A percentile compares a stretch with the other conserved stretches of the same genome.
phyloP scores from a whole-genome alignment of 2,888 invertebrate species.

The Tribolium freemani region DNA sequence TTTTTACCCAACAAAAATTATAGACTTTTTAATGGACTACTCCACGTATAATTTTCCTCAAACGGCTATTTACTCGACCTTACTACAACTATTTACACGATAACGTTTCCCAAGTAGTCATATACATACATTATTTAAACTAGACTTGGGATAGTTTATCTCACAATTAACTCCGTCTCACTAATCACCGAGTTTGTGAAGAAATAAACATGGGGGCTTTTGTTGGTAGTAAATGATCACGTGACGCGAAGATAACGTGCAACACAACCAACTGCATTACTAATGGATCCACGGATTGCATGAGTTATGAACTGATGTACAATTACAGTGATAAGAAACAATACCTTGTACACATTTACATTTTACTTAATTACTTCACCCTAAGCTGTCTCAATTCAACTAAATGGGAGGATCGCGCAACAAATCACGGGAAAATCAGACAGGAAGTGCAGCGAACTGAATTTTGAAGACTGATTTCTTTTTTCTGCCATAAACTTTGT shows the following conservation, averaged over 20 bases:
- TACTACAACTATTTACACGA: slow-evolving; percentile 23
- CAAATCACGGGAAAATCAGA: background rate
- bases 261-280: slow-evolving; percentile 29
- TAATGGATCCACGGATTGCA: slow-evolving; percentile 43
- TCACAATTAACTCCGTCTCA: slow-evolving; percentile 2
- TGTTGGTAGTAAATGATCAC: slow-evolving; percentile 28
- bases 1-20: slow-evolving; percentile 16
- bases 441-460: too few species aligned
- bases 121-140: background rate
- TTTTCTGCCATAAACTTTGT: too few species aligned
- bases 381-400: background rate
- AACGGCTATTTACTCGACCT: background rate
- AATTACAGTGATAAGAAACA: slow-evolving; percentile 29
- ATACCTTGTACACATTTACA: slow-evolving; percentile 34
- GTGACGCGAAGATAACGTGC: slow-evolving; percentile 40
- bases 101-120: slow-evolving; percentile 25
- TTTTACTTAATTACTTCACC: slow-evolving; percentile 35
- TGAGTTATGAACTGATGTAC: slow-evolving; percentile 33
- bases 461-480: background rate
- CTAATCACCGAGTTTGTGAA: background rate
- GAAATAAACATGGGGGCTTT: background rate
- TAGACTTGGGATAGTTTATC: slow-evolving; percentile 2
- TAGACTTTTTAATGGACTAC: slow-evolving; percentile 7
- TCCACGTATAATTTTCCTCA: slow-evolving; percentile 10
- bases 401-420: background rate